Evolutionary conservation across 2,888 invertebrate species (phyloP).

Genomic region (Nomada ruficornis): DNA sequence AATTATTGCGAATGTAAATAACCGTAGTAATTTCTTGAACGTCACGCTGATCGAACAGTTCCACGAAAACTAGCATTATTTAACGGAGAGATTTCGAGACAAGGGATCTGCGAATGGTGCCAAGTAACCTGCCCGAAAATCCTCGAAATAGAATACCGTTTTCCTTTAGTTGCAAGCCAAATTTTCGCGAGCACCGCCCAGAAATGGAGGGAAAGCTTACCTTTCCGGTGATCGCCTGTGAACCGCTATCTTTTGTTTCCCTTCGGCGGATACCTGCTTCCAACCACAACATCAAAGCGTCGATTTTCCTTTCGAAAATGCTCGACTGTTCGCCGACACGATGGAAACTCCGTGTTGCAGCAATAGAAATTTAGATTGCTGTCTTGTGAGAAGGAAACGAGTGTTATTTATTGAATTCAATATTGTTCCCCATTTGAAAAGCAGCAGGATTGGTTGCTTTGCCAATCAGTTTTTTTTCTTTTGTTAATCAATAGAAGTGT

Average conservation of each 20-base stretch:
- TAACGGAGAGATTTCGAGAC: constrained; percentile 36
- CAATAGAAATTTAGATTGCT: not conserved
- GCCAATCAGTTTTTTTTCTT: not conserved
- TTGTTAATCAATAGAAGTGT: not conserved
- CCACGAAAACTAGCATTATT: constrained; percentile 54
- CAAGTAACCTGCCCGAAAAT: constrained; percentile 54
- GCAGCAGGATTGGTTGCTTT: not conserved
- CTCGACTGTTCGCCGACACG: not conserved
- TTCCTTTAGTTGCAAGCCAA: constrained; percentile 36
- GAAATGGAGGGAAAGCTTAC: constrained; percentile 27
- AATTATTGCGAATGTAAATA: constrained; percentile 39
- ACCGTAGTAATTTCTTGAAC: constrained; percentile 22
- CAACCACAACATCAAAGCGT: constrained; percentile 25
- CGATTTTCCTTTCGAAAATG: constrained; percentile 4
- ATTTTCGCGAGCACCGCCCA: constrained; percentile 45
- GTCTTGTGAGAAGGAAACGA: not conserved
- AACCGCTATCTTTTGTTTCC: constrained; percentile 34
- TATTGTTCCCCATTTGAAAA: not conserved
- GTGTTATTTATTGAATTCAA: constrained; percentile 4
- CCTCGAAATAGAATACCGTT: constrained; percentile 61
- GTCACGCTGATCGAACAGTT: constrained; percentile 51
- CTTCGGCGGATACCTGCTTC: constrained; percentile 19
- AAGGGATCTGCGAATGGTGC: constrained; percentile 33
- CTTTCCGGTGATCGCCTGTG: constrained; percentile 22
- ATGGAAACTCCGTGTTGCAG: not conserved